Evolutionary conservation across 2,888 invertebrate species (phyloP), one percentile per base, ranked within the genome.

Genomic region (Tenthredo livida): DNA sequence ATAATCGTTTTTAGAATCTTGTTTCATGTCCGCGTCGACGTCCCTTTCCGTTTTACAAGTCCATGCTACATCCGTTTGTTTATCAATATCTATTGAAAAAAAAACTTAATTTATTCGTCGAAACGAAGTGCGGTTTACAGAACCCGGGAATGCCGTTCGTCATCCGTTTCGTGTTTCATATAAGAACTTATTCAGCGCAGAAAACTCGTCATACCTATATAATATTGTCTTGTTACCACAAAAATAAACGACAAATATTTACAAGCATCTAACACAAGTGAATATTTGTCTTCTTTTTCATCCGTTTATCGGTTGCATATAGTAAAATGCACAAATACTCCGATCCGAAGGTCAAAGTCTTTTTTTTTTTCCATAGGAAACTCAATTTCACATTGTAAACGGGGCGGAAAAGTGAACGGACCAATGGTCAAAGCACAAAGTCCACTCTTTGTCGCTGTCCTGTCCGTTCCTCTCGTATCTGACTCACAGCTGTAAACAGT

Each of bases 341-440:
- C 37, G 70, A 37, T 70, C 17, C 7, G 25, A 75, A 75, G 25
- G 29, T 75, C 47, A 21, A 75, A 43, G 70, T 37, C 33, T 72
- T n/a, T 72, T 17, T 72, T 15, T 33, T 17, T 33, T 33, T 33
- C 4, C 17, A 12, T 4, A 65, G 65, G 65, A 25, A 65, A 47
- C 15, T 47, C 65, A 65, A 21, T 65, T 5, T 25, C 21, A 67
- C n/a, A n/a, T 40, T 15, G 10, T n/a, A 67, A 67, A 29, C 67
- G 40, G 25, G 43, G 73, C 73, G 73, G 73, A 72, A n/a, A n/a
- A 40, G 37, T n/a, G 37, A 72, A 37, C 47, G 75, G 17, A 5
- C 75, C 50, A 77, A 21, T 33, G 50, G 77, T 54, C 77, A 50
- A 77, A 77, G 77, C 77, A 15, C 77, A 54, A 77, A 77, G 77